phyloP scores from a whole-genome alignment of 2,113 vertebrate species.

The Thermophis baileyi region DNA sequence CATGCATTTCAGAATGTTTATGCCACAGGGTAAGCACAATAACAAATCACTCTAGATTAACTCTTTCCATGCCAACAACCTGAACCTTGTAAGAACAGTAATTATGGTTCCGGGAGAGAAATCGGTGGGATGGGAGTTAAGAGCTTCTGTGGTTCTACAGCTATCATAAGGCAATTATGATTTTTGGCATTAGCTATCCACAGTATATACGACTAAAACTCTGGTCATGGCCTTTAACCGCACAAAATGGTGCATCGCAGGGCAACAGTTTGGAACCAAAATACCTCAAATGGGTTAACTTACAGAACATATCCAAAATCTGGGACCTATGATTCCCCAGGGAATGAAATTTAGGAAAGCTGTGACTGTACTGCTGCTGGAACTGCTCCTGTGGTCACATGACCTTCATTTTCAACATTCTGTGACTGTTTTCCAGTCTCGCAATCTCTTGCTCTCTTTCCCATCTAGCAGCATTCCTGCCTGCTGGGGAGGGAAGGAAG shows the following conservation, averaged over 20 bases:
- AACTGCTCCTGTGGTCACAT: neutral
- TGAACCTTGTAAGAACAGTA: neutral
- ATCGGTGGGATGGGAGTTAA: neutral
- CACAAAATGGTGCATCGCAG: neutral
- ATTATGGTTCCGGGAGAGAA: neutral
- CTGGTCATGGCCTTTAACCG: neutral
- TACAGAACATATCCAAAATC: neutral
- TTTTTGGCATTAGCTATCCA: neutral
- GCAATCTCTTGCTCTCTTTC: neutral
- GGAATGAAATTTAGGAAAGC: neutral
- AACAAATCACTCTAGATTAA: slow-evolving; percentile 47
- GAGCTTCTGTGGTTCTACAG: neutral
- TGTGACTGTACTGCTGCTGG: neutral
- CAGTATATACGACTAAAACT: neutral
- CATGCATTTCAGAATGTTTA: slow-evolving; percentile 65
- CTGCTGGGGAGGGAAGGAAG: neutral
- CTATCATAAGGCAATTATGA: neutral
- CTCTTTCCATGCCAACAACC: slow-evolving; percentile 18
- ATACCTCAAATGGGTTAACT: neutral
- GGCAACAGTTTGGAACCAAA: neutral
- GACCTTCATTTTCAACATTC: neutral
- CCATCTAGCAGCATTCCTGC: neutral
- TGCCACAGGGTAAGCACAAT: slow-evolving; percentile 61
- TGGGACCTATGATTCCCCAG: neutral
- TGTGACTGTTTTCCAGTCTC: neutral